Evolutionary conservation across 2,113 vertebrate species (phyloP), one percentile per base, ranked within the genome.

Genomic region (Salminus brasiliensis): DNA sequence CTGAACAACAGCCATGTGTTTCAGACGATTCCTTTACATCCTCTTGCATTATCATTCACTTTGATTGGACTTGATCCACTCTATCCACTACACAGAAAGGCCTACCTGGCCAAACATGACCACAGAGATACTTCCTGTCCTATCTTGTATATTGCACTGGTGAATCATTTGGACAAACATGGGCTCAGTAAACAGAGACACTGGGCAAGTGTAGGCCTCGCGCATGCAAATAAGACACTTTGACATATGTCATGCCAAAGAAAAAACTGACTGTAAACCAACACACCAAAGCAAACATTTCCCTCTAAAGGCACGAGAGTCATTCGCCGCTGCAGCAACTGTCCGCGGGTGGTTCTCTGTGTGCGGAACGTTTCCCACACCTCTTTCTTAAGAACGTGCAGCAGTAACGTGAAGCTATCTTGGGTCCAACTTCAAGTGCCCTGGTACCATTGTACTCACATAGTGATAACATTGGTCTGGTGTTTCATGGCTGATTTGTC

Each of bases 201-300:
- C 43, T 63, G 16, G 47, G 21, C 47, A 52, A 52, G 47, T 52
- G 21, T 18, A 52, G 16, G 2, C 47, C 47, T 25, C 52, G 25
- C 1, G 23, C 23, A 55, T 55, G 52, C 18, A 39, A 39, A 7
- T 55, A 25, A 2, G 9, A 23, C 4, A 25, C 23, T 4, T 25
- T 53, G 12, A 67, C 12, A 32, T 21, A 70, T 34, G 8, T 80
- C 55, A 55, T 60, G 34, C 43, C 29, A 73, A 47, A 25, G 5
- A 65, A 6, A 52, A 57, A 78, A 45, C 57, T 59, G 57, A 72
- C 27, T 75, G 70, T 68, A 80, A 83, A 76, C 53, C 45, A 76
- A 59, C 74, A 73, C 78, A 62, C 80, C 71, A 84, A 81, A 79
- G 47, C 71, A 82, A 78, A 83, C 63, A 83, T 45, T 63, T 52